These are phyloP conservation scores for Drosophila insularis DNA, from an alignment of 1,140 invertebrate genomes.

Conservation along the genomic window DNA sequence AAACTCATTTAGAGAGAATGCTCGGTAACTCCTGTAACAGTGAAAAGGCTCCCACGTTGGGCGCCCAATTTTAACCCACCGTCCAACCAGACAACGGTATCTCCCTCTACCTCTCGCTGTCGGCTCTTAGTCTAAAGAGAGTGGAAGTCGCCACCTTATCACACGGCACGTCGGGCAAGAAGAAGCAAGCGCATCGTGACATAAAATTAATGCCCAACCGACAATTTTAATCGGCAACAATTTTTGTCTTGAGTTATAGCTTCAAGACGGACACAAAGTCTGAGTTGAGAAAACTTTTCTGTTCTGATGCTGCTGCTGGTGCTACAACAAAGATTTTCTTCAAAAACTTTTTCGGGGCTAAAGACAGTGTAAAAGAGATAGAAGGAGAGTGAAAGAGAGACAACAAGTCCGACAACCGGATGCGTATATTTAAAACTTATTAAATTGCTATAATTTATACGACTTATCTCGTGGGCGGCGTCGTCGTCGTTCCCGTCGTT, in stretches of 20 bases:
- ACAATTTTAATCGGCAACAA: conserved; percentile 82
- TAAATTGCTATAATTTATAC: conserved; percentile 83
- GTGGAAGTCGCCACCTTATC: conserved; percentile 63
- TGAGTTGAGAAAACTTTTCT: conserved; percentile 57
- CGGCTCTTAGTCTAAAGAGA: background rate
- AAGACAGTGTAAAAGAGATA: conserved; percentile 18
- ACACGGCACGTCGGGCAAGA: conserved; percentile 68
- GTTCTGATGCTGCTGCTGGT: conserved; percentile 8
- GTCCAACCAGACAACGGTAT: background rate
- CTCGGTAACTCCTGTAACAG: conserved; percentile 56
- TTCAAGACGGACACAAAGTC: conserved; percentile 22
- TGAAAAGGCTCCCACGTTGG: conserved; percentile 37
- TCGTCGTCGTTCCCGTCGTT: conserved; percentile 1
- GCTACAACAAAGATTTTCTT: conserved; percentile 56
- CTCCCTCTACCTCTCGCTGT: background rate
- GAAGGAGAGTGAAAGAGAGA: conserved; percentile 24
- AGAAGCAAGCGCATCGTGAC: conserved; percentile 71
- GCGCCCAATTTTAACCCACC: background rate
- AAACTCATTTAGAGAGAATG: conserved; percentile 71
- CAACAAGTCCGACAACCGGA: conserved; percentile 51
- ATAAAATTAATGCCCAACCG: conserved; percentile 82
- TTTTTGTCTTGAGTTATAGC: conserved; percentile 79
- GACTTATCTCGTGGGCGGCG: conserved; percentile 70
- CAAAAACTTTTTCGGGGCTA: conserved; percentile 46
- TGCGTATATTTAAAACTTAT: conserved; percentile 82